Evolutionary conservation across 2,888 invertebrate genomes (phyloP).

Genomic region (Drosophila hamatofila): DNA sequence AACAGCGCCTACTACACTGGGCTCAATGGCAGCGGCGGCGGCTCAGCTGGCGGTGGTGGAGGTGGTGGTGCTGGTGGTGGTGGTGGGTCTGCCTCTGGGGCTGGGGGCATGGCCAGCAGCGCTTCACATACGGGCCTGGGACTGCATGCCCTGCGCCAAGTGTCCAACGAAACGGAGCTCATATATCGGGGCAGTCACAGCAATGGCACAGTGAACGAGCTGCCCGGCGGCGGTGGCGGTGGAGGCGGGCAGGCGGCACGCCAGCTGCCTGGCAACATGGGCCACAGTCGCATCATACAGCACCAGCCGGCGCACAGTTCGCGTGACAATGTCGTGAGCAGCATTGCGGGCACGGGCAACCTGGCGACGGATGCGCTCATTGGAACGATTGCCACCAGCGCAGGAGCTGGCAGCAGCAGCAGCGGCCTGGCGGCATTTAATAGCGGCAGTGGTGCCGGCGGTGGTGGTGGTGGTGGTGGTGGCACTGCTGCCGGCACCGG

Average conservation of each 20-base stretch:
- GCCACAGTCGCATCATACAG: slow-evolving; percentile 58
- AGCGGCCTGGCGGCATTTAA: slow-evolving; percentile 35
- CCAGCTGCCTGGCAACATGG: slow-evolving; percentile 54
- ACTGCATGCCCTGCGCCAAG: slow-evolving; percentile 82
- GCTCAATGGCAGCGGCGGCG: slow-evolving; percentile 71
- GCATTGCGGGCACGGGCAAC: slow-evolving; percentile 79
- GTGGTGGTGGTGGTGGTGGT: neutral
- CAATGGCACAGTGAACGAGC: slow-evolving; percentile 29
- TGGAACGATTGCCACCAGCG: slow-evolving; percentile 64
- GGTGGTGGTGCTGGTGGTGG: slow-evolving; percentile 47
- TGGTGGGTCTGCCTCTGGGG: slow-evolving; percentile 40
- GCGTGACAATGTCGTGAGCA: slow-evolving; percentile 68
- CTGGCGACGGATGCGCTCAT: slow-evolving; percentile 83
- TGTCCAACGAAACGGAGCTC: slow-evolving; percentile 83
- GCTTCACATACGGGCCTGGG: slow-evolving; percentile 83
- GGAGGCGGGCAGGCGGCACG: slow-evolving; percentile 44
- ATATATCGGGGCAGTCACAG: slow-evolving; percentile 79
- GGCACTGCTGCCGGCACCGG: slow-evolving; percentile 2
- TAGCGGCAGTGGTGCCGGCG: slow-evolving; percentile 25
- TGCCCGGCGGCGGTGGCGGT: slow-evolving; percentile 28
- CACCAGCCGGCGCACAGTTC: slow-evolving; percentile 58
- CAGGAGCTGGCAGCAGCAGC: slow-evolving; percentile 48
- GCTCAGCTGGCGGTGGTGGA: slow-evolving; percentile 43
- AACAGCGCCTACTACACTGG: slow-evolving; percentile 82
- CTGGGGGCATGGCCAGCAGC: slow-evolving; percentile 80